phyloP scores from a whole-genome alignment of 2,888 invertebrate genomes.

The Hylaea fasciaria region DNA sequence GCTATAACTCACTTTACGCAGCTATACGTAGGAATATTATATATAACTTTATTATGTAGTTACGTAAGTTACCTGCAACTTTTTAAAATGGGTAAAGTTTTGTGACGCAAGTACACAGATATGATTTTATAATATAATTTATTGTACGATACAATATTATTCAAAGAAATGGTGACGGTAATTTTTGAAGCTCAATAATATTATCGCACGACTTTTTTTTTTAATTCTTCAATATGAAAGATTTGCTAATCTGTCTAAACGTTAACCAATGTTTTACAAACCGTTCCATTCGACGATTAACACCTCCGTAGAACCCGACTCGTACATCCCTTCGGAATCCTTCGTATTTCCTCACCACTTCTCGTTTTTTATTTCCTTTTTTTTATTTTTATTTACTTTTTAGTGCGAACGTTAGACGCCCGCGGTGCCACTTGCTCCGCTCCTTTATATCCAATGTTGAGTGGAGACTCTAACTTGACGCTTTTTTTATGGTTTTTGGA shows the following conservation, averaged over 20 bases:
- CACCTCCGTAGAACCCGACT: slow-evolving; percentile 3
- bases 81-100: too few relatives aligned
- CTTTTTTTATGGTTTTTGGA: slow-evolving; percentile 45
- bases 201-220: too few relatives aligned
- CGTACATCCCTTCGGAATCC: slow-evolving; percentile 47
- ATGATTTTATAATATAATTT: too few relatives aligned
- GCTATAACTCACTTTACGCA: slow-evolving; percentile 3
- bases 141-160: too few relatives aligned
- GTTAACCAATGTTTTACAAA: not conserved
- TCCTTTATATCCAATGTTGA: slow-evolving; percentile 56
- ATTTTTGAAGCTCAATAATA: too few relatives aligned
- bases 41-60: not conserved
- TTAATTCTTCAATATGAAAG: not conserved
- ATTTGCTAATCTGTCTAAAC: not conserved
- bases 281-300: slow-evolving; percentile 1
- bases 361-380: slow-evolving; percentile 42
- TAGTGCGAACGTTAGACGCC: slow-evolving; percentile 67
- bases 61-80: too few relatives aligned
- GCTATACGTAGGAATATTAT: not conserved
- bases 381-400: slow-evolving; percentile 62
- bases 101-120: too few relatives aligned
- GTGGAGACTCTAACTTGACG: slow-evolving; percentile 48
- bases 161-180: too few relatives aligned
- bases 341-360: slow-evolving; percentile 68
- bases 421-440: slow-evolving; percentile 65